Evolutionary conservation across 2,797 vertebrate genomes (phyloP).

Genomic region (Sebastes kiyomatsui): DNA sequence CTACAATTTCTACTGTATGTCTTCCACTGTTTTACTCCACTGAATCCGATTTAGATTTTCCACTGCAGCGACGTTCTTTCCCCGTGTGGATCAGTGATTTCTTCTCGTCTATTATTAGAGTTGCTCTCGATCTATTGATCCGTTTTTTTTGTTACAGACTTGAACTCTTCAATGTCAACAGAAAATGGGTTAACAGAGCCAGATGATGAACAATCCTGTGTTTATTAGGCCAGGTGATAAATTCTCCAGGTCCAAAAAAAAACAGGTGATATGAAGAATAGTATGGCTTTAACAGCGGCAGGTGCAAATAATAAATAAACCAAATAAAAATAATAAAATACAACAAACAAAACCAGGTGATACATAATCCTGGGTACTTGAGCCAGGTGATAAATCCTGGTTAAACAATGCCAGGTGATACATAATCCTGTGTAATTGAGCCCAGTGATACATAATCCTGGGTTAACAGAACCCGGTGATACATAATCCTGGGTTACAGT

Average conservation of each 20-base stretch:
- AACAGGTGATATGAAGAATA: neutral
- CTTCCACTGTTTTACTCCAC: neutral
- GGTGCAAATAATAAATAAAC: neutral
- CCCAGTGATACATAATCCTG: neutral
- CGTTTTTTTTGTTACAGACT: neutral
- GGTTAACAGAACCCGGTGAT: too few species aligned
- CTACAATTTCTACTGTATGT: neutral
- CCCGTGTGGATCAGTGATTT: neutral
- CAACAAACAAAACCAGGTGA: neutral
- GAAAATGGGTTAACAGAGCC: neutral
- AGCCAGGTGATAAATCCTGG: neutral
- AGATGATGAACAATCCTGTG: neutral
- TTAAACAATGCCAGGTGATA: too few species aligned
- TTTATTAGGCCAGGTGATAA: neutral
- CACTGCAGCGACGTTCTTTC: neutral
- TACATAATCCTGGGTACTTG: neutral
- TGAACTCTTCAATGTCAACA: neutral
- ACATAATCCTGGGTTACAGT: too few species aligned
- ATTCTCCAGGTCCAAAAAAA: neutral
- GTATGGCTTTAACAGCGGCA: neutral
- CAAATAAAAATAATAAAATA: too few species aligned
- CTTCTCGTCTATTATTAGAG: neutral
- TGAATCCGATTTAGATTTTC: neutral
- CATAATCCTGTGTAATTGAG: neutral
- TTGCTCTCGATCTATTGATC: neutral